Evolutionary conservation across 2,797 vertebrate genomes (phyloP).

Genomic region (Galagoides demidoff): DNA sequence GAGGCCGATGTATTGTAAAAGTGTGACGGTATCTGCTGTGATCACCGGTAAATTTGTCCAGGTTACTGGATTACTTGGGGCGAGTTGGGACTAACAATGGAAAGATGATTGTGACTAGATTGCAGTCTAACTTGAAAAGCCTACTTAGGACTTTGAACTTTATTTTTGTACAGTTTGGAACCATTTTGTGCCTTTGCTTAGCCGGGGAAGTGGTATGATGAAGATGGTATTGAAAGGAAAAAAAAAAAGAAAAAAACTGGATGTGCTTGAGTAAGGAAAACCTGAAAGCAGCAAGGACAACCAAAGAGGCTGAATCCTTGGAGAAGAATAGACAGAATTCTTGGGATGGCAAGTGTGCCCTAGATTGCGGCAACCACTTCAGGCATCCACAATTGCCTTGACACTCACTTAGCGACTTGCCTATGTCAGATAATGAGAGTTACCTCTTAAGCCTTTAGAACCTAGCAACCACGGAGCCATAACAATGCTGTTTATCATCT

Average conservation of each 20-base stretch:
- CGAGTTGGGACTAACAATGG: neutral
- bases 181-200: neutral
- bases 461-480: slow-evolving; percentile 65
- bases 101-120: neutral
- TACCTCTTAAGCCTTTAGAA: slow-evolving; percentile 75
- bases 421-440: slow-evolving; percentile 78
- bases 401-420: slow-evolving; percentile 75
- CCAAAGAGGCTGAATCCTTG: neutral
- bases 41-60: neutral
- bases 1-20: neutral
- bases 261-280: slow-evolving; percentile 4
- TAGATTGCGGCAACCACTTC: slow-evolving; percentile 55
- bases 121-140: neutral
- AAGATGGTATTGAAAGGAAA: slow-evolving; percentile 2
- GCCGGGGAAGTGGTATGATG: neutral
- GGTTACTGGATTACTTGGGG: neutral
- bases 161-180: neutral
- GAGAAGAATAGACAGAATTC: neutral
- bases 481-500: slow-evolving; percentile 74
- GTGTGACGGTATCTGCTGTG: neutral
- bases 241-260: neutral
- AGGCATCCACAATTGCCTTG: slow-evolving; percentile 65
- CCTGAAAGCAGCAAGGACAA: neutral
- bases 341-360: neutral
- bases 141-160: slow-evolving; percentile 44